These are phyloP conservation scores for Chromis chromis DNA, from an alignment of 2,797 vertebrate genomes.

Conservation along the genomic window DNA sequence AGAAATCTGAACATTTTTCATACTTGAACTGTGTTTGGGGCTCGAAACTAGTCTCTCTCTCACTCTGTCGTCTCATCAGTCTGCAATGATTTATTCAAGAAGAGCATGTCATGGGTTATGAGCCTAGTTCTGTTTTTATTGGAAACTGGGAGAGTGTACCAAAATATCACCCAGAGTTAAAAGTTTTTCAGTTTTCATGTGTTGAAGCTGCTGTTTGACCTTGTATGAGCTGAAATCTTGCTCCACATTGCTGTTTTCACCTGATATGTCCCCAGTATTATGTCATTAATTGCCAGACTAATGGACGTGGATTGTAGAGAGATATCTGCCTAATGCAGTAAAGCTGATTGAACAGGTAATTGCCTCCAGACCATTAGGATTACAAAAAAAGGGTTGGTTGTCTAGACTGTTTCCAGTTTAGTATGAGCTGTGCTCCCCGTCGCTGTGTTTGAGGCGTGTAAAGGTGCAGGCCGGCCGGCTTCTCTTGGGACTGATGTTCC, in stretches of 20 bases:
- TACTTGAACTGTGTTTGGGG: too few species aligned
- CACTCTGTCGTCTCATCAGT: constrained; percentile 21
- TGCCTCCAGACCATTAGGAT: constrained; percentile 43
- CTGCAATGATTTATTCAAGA: constrained; percentile 49
- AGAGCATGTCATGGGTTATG: constrained; percentile 14
- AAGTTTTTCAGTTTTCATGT: neutral
- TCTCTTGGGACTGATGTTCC: constrained; percentile 44
- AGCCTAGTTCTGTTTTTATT: constrained; percentile 34
- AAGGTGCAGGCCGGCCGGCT: constrained; percentile 31
- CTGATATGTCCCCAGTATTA: constrained; percentile 11
- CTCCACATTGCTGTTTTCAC: constrained; percentile 9
- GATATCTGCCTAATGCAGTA: constrained; percentile 32
- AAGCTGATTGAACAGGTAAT: constrained; percentile 39
- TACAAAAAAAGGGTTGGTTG: constrained; percentile 38
- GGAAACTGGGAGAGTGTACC: constrained; percentile 24
- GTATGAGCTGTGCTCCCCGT: constrained; percentile 16
- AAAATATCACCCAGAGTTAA: constrained; percentile 34
- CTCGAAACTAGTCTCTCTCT: neutral
- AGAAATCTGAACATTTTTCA: neutral
- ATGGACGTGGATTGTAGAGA: constrained; percentile 32
- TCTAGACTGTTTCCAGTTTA: constrained; percentile 27
- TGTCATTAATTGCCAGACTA: constrained; percentile 29
- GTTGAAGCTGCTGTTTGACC: neutral
- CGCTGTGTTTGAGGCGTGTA: constrained; percentile 29
- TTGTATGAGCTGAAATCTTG: neutral